Evolutionary conservation across 2,113 vertebrate species (phyloP).

Genomic region (Muscicapa adusta): DNA sequence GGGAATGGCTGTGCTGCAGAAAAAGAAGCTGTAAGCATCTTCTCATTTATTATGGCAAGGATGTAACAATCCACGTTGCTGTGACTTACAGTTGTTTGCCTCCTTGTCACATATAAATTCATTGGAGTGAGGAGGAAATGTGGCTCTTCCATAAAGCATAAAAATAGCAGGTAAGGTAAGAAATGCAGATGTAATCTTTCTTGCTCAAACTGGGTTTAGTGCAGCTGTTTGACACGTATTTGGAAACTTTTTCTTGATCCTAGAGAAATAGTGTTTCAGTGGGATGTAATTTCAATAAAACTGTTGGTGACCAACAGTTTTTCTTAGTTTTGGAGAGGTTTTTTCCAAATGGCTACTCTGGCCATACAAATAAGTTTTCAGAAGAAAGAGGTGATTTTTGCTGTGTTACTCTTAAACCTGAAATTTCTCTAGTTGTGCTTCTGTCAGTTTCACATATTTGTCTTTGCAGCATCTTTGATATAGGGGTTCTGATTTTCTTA

Average conservation of each 20-base stretch:
- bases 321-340: not conserved
- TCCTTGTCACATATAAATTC: not conserved
- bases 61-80: not conserved
- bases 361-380: not conserved
- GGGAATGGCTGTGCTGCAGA: not conserved
- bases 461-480: not conserved
- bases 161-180: not conserved
- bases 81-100: not conserved
- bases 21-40: not conserved
- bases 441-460: not conserved
- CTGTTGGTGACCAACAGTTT: not conserved
- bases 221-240: not conserved
- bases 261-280: not conserved
- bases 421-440: not conserved
- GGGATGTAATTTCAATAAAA: not conserved
- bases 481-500: not conserved
- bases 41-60: conserved; percentile 12
- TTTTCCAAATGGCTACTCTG: not conserved
- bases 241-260: not conserved
- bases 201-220: not conserved
- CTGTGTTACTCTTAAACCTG: not conserved
- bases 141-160: not conserved
- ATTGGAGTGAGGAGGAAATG: not conserved
- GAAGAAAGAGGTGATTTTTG: not conserved
- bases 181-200: not conserved